A percentile compares a stretch with the other conserved stretches of the same genome.
Conservation (phyloP, 2,888 invertebrate species). For the Tiliacea aurago region DNA sequence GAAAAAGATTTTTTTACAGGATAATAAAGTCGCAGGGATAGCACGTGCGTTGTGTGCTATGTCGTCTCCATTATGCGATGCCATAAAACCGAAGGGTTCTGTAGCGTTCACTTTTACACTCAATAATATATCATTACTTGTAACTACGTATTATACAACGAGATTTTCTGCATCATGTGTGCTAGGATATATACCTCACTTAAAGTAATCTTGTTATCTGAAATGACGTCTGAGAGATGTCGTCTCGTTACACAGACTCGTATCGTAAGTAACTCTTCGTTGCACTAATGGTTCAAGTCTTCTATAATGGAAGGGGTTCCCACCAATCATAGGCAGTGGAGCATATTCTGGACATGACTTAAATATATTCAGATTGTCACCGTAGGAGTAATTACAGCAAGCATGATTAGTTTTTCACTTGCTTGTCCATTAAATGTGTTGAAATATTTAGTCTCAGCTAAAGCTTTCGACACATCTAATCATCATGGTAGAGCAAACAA, state of each 20-base stretch:
- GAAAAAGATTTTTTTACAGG: slow-evolving; percentile 28
- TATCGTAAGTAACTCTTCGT: slow-evolving; percentile 21
- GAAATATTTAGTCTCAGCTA: neutral
- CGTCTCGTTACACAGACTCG: slow-evolving; percentile 26
- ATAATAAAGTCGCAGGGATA: slow-evolving; percentile 47
- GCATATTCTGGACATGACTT: slow-evolving; percentile 31
- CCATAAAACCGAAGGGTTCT: slow-evolving; percentile 51
- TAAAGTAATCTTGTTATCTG: slow-evolving; percentile 41
- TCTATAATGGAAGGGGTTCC: slow-evolving; percentile 12
- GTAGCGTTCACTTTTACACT: slow-evolving; percentile 43
- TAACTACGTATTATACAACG: slow-evolving; percentile 20
- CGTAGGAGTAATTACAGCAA: slow-evolving; percentile 7
- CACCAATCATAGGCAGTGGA: slow-evolving; percentile 27
- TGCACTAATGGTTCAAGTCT: slow-evolving; percentile 43
- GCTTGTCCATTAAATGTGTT: slow-evolving; percentile 5
- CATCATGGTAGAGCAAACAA: neutral
- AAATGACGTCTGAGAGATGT: slow-evolving; percentile 36
- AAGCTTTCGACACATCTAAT: slow-evolving; percentile 10
- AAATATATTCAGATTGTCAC: slow-evolving; percentile 7
- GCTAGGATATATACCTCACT: slow-evolving; percentile 47
- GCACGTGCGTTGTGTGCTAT: slow-evolving; percentile 36
- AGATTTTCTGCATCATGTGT: slow-evolving; percentile 29
- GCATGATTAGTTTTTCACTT: slow-evolving; percentile 3
- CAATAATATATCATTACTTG: slow-evolving; percentile 40
- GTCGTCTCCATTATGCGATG: slow-evolving; percentile 22